A percentile compares a stretch with the other conserved stretches of the same genome.
Conservation (phyloP, 2,113 vertebrate species). For the Osmerus eperlanus region DNA sequence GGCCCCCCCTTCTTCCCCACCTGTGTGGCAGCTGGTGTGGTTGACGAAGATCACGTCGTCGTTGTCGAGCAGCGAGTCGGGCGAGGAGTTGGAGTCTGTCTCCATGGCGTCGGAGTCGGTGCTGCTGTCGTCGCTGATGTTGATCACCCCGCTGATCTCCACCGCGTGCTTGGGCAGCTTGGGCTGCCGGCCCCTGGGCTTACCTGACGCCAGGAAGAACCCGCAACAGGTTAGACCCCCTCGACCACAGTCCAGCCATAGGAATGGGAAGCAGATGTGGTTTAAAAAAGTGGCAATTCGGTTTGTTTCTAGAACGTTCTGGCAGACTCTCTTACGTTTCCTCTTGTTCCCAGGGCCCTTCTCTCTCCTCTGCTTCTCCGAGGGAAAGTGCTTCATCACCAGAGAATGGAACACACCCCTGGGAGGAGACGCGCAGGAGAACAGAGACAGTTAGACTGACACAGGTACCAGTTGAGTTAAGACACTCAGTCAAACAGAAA, state of each 20-base stretch:
- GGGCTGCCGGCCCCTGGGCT: slow-evolving; percentile 71
- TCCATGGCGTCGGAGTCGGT: slow-evolving; percentile 90
- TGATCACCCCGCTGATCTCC: slow-evolving; percentile 76
- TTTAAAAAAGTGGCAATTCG: too few species aligned
- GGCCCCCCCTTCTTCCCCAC: slow-evolving; percentile 38
- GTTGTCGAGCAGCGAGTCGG: slow-evolving; percentile 85
- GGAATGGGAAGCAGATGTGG: too few species aligned
- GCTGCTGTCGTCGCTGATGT: slow-evolving; percentile 93
- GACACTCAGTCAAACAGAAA: slow-evolving; percentile 14
- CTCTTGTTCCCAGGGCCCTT: slow-evolving; percentile 83
- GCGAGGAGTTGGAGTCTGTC: slow-evolving; percentile 94
- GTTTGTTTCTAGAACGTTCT: too few species aligned
- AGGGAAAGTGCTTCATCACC: slow-evolving; percentile 96
- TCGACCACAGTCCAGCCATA: too few species aligned
- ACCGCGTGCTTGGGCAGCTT: slow-evolving; percentile 72
- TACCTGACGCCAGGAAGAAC: slow-evolving; percentile 70
- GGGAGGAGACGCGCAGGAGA: slow-evolving; percentile 46
- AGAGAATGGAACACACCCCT: slow-evolving; percentile 98
- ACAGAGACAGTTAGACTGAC: not conserved
- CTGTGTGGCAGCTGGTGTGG: slow-evolving; percentile 71
- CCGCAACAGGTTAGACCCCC: not conserved
- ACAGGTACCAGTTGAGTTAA: slow-evolving; percentile 7
- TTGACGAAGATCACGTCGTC: slow-evolving; percentile 88
- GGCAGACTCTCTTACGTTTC: slow-evolving; percentile 83
- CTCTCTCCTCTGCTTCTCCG: slow-evolving; percentile 89